phyloP scores from a whole-genome alignment of 1,140 invertebrate species.

The Drosophila obscura region DNA sequence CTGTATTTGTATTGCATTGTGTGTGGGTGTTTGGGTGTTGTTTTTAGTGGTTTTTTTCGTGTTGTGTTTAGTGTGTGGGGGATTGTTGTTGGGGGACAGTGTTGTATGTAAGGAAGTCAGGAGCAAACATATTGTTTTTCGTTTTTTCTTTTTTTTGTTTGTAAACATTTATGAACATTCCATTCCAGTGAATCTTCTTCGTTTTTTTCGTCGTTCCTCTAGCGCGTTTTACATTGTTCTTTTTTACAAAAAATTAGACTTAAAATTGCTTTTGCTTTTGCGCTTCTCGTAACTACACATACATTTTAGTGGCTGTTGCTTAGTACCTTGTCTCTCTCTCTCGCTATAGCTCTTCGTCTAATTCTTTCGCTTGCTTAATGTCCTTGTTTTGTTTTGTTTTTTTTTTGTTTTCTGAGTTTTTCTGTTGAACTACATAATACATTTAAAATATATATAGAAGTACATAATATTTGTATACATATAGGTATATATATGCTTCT shows the following conservation, averaged over 20 bases:
- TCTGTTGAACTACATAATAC: conserved; percentile 53
- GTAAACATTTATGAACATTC: conserved; percentile 60
- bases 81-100: conserved; percentile 23
- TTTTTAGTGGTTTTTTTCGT: conserved; percentile 8
- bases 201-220: conserved; percentile 17
- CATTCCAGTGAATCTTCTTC: conserved; percentile 50
- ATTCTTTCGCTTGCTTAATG: conserved; percentile 9
- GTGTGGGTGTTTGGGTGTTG: conserved; percentile 7
- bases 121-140: conserved; percentile 47
- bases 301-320: conserved; percentile 74
- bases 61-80: conserved; percentile 15
- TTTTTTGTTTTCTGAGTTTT: conserved; percentile 38
- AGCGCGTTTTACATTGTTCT: conserved; percentile 7
- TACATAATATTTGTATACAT: conserved; percentile 72
- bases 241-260: conserved; percentile 65
- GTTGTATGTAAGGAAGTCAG: conserved; percentile 47
- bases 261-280: conserved; percentile 61
- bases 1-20: conserved; percentile 31
- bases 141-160: background rate
- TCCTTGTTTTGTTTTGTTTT: conserved; percentile 33
- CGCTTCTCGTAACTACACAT: conserved; percentile 72
- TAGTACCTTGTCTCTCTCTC: conserved; percentile 68
- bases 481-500: conserved; percentile 63
- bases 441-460: conserved; percentile 76
- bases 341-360: conserved; percentile 1